These are phyloP conservation scores for Sinhomidia bicolor DNA, from an alignment of 2,888 invertebrate genomes.

Conservation along the genomic window DNA sequence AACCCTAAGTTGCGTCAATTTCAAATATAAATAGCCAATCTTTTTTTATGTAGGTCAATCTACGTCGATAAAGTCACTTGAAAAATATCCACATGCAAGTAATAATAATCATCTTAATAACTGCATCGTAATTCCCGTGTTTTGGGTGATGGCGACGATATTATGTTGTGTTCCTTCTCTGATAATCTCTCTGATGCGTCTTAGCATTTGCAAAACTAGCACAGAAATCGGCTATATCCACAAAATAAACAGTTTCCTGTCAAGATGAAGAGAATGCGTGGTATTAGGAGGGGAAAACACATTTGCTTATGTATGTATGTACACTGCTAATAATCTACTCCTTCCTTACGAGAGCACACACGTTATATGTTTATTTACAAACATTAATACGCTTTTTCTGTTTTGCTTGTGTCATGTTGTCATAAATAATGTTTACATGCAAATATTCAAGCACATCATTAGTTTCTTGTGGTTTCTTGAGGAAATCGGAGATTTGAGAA, in stretches of 20 bases:
- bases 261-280: not conserved
- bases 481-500: not conserved
- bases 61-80: slow-evolving; percentile 61
- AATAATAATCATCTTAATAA: slow-evolving; percentile 16
- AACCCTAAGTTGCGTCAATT: too few relatives aligned
- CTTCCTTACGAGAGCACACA: not conserved
- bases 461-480: not conserved
- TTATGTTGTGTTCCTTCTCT: not conserved
- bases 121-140: not conserved
- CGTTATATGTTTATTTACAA: too few relatives aligned
- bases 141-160: not conserved
- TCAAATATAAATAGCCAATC: not conserved
- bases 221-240: not conserved
- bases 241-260: not conserved
- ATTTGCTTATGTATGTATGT: too few relatives aligned
- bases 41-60: slow-evolving; percentile 65
- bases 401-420: not conserved
- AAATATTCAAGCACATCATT: not conserved
- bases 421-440: not conserved
- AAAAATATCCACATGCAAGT: slow-evolving; percentile 39
- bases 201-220: not conserved
- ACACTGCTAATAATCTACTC: not conserved
- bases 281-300: not conserved
- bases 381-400: not conserved
- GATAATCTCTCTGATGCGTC: not conserved